Evolutionary conservation across 2,113 vertebrate species (phyloP).

Genomic region (Alectura lathami): DNA sequence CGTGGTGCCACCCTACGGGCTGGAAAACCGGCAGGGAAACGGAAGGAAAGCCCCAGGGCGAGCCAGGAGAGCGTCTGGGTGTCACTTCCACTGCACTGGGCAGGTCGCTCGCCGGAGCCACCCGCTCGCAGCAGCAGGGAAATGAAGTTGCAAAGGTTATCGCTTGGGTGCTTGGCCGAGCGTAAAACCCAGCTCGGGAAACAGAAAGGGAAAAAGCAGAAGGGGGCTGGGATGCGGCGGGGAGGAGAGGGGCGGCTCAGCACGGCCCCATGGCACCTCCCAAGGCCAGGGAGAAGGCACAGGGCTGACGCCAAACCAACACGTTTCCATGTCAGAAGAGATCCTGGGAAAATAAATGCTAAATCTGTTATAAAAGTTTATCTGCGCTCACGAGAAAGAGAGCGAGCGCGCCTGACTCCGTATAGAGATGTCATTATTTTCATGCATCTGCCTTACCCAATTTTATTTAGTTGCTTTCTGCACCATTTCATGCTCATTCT

Average conservation of each 20-base stretch:
- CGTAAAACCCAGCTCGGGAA: neutral
- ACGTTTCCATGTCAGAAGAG: neutral
- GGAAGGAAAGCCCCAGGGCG: neutral
- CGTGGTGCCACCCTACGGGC: rapidly evolving
- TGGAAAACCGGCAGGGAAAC: too few species aligned
- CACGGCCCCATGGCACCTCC: neutral
- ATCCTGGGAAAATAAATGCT: conserved; percentile 14
- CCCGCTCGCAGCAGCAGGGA: neutral
- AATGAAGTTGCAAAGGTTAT: conserved; percentile 23
- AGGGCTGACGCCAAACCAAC: neutral
- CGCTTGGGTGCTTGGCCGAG: neutral
- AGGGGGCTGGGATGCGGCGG: rapidly evolving
- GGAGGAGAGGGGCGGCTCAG: neutral
- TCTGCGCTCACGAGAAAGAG: neutral
- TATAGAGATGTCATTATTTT: conserved; percentile 42
- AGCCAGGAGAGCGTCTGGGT: neutral
- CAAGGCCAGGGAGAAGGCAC: rapidly evolving
- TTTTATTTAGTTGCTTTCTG: conserved; percentile 74
- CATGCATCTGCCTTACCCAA: conserved; percentile 60
- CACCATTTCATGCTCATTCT: conserved; percentile 76
- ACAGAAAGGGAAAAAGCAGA: neutral
- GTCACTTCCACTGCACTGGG: rapidly evolving
- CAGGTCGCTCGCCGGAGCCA: neutral
- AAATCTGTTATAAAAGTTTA: conserved; percentile 44
- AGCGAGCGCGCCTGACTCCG: neutral